Base-by-base conservation (phyloP, 2,888 invertebrate genomes). In the Eristalinus aeneus region DNA sequence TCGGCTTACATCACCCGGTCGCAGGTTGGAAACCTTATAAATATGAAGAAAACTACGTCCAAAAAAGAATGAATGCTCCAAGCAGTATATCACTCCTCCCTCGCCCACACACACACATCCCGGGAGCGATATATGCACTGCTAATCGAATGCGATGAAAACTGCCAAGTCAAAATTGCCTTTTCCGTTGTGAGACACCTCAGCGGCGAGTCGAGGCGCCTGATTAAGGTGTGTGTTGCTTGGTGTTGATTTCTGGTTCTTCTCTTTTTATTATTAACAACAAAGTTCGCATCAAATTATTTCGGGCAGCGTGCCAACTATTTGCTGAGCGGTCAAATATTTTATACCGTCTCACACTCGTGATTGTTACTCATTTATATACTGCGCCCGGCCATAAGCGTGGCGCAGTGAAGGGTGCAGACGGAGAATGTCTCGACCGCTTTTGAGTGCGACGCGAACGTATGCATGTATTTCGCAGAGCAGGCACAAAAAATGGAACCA, bases 281-380 rank as follows among this genome's bases (percentile, higher is more conserved):
- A 77, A 67, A 53, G 31, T 65, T 65, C 34, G 39, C 53, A 34
- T 73, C 53, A 63, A 79, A 68, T 72, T 67, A 46, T 72, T 82
- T 34, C 61, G 32, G 72, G 72, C 61, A 67, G 54, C 39, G 32
- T 76, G 61, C 77, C 82, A 77, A 64, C 34, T 22, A 77, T 67
- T 61, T 63, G 65, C 12, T 72, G 56, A 63, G 27, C n/a, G 46
- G 20, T 34, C 31, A 39, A 32, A 53, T 53, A 72, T 61, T 72
- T 63, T 36, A 63, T 60, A 61, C 27, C 60, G 53, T 54, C 31
- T 54, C 61, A 31, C 76, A 46, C 63, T 64, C 63, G 63, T 64
- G 63, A 64, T 64, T 64, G 63, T 64, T 64, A 64, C 63, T 64
- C 63, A 64, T 36, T 36, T 36, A 32, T 64, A 36, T 32, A 64